phyloP scores from a whole-genome alignment of 2,888 invertebrate genomes.

The Drosophila picticornis region DNA sequence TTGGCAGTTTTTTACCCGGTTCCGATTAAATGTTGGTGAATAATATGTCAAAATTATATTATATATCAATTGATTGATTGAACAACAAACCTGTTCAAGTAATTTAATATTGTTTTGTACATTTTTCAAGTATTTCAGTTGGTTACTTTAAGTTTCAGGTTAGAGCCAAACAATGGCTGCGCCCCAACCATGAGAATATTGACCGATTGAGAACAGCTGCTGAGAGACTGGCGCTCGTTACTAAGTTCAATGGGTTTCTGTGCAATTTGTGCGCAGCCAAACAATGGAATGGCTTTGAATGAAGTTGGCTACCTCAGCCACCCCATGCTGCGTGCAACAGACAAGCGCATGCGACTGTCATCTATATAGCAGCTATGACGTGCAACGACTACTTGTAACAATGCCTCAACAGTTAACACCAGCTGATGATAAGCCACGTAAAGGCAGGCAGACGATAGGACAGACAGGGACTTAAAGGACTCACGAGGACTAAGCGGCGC shows the following conservation, averaged over 20 bases:
- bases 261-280: conserved; percentile 44
- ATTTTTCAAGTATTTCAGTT: neutral
- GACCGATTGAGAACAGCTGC: conserved; percentile 17
- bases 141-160: conserved; percentile 1
- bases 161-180: conserved; percentile 12
- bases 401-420: conserved; percentile 28
- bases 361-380: conserved; percentile 27
- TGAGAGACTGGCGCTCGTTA: conserved; percentile 2
- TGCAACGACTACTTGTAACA: conserved; percentile 34
- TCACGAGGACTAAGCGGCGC: conserved; percentile 13
- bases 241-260: conserved; percentile 31
- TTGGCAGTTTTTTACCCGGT: neutral
- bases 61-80: neutral
- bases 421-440: conserved; percentile 71
- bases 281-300: conserved; percentile 41
- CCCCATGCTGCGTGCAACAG: conserved; percentile 17
- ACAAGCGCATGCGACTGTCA: conserved; percentile 15
- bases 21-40: neutral
- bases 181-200: conserved; percentile 3
- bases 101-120: neutral
- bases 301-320: conserved; percentile 1
- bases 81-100: neutral
- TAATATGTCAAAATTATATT: neutral
- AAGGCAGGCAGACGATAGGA: conserved; percentile 8
- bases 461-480: conserved; percentile 10